These are phyloP conservation scores for Cyclura pinguis DNA, from an alignment of 2,797 vertebrate species.

Conservation along the genomic window DNA sequence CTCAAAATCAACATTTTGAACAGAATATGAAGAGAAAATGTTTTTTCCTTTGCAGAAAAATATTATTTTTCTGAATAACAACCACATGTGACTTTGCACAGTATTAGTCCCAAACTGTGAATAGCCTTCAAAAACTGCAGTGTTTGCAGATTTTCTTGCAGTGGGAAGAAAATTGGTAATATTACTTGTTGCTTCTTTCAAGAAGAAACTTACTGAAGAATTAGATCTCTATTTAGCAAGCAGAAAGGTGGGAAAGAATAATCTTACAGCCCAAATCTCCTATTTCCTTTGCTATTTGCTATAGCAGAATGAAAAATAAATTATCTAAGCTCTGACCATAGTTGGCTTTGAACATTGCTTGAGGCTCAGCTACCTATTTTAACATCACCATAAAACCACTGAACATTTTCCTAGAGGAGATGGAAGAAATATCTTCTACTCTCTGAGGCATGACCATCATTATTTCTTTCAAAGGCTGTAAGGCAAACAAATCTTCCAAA, in stretches of 20 bases:
- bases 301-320: slow-evolving; percentile 4
- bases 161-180: no score
- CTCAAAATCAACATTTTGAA: no score
- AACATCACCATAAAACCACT: not conserved
- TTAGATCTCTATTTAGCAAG: not conserved
- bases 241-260: not conserved
- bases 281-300: not conserved
- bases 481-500: not conserved
- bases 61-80: no score
- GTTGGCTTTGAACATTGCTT: slow-evolving; percentile 14
- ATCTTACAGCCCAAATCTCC: not conserved
- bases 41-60: no score
- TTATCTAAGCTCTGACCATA: not conserved
- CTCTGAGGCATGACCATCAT: not conserved
- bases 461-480: slow-evolving; percentile 7
- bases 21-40: no score
- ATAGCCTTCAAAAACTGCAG: no score
- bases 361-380: slow-evolving; percentile 8
- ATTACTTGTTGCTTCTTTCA: no score
- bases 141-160: no score
- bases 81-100: no score
- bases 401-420: not conserved
- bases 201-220: not conserved
- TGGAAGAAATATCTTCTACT: not conserved
- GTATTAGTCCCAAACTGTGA: no score